Evolutionary conservation across 1,140 invertebrate genomes (phyloP).

Genomic region (Eulimnadia texana): DNA sequence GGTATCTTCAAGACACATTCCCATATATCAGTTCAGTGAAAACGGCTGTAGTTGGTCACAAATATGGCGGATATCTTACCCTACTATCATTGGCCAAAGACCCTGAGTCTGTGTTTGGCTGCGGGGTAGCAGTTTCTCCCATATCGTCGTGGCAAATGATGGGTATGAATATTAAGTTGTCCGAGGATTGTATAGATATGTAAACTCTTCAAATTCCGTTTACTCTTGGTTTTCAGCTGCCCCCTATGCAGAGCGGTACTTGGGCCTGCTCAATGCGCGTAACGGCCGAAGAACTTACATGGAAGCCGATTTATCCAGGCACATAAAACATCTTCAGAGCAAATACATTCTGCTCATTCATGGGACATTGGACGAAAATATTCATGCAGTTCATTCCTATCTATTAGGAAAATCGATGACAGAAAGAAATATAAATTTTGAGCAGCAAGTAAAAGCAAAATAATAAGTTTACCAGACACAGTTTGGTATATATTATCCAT

Average conservation of each 20-base stretch:
- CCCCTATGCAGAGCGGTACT: constrained; percentile 68
- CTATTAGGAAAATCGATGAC: constrained; percentile 60
- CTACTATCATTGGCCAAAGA: constrained; percentile 56
- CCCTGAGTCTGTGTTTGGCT: constrained; percentile 42
- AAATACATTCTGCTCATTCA: constrained; percentile 49
- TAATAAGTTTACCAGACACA: background rate
- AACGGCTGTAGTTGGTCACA: constrained; percentile 21
- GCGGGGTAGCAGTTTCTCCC: constrained; percentile 63
- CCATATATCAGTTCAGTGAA: constrained; percentile 13
- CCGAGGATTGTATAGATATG: too few species aligned
- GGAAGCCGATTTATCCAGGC: constrained; percentile 51
- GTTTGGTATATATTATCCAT: background rate
- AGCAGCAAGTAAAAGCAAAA: constrained; percentile 48
- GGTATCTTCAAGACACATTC: constrained; percentile 7
- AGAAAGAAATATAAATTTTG: constrained; percentile 53
- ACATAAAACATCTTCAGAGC: constrained; percentile 41
- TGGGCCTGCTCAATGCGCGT: constrained; percentile 45
- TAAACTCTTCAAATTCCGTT: too few species aligned
- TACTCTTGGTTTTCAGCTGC: constrained; percentile 50
- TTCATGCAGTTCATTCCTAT: constrained; percentile 72
- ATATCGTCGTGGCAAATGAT: constrained; percentile 50
- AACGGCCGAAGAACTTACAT: constrained; percentile 53
- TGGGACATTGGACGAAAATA: constrained; percentile 51
- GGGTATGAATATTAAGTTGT: background rate
- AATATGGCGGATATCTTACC: constrained; percentile 54